phyloP scores from a whole-genome alignment of 35 echinoderm and acorn worm species.

The Ophioderma brevispina region DNA sequence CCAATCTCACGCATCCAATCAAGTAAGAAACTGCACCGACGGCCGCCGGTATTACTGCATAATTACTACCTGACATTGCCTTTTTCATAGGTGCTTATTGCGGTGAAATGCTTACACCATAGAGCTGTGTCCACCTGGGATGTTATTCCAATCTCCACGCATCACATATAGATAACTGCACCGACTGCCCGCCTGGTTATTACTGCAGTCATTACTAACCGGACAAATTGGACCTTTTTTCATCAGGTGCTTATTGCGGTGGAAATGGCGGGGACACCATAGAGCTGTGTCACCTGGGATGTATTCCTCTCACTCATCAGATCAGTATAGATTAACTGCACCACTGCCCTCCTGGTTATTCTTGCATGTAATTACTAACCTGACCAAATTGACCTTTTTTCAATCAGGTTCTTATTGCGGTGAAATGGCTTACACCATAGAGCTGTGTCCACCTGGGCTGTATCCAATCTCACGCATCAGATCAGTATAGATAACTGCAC shows the following conservation, averaged over 20 bases:
- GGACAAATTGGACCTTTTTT: no score
- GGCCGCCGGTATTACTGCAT: conserved; percentile 20
- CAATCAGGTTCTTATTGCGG: conserved; percentile 84
- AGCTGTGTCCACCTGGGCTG: conserved; percentile 69
- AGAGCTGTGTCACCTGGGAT: neutral
- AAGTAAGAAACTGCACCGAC: conserved; percentile 88
- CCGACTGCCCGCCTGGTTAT: no score
- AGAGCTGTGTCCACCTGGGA: no score
- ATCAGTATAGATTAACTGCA: conserved; percentile 86
- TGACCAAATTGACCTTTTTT: neutral
- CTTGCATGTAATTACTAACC: neutral
- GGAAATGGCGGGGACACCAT: neutral
- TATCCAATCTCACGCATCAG: conserved; percentile 70
- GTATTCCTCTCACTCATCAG: conserved; percentile 53
- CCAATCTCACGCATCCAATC: conserved; percentile 60
- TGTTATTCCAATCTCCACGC: no score
- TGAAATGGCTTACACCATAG: conserved; percentile 70
- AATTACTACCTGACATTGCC: no score
- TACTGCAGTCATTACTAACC: no score
- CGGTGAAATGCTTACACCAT: no score
- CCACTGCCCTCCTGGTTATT: neutral
- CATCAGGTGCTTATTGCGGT: neutral
- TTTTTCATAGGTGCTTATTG: no score
- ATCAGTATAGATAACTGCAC: conserved; percentile 88
- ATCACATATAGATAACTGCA: no score